Conservation (phyloP, 2,888 invertebrate genomes). For the Drosophila meridiana region DNA sequence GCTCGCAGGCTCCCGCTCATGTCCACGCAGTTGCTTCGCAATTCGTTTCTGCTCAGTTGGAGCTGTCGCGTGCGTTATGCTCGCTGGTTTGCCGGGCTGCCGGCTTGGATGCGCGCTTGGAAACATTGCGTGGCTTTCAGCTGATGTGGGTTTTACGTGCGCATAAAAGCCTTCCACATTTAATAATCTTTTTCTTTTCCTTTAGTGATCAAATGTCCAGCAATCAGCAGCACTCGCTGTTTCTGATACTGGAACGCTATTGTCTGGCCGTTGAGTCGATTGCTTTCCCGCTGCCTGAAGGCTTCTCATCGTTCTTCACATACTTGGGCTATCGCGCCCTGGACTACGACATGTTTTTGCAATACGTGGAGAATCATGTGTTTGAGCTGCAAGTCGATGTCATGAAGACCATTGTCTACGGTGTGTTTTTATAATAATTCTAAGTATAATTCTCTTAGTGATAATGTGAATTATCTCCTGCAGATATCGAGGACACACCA, state of each 20-base stretch:
- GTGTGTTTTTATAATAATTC: slow-evolving; percentile 84
- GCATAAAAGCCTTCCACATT: fast-evolving
- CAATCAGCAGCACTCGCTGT: slow-evolving; percentile 89
- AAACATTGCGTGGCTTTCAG: slow-evolving; percentile 91
- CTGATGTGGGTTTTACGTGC: slow-evolving; percentile 88
- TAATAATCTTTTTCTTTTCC: slow-evolving; percentile 41
- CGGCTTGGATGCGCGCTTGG: slow-evolving; percentile 88
- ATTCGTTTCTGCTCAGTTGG: slow-evolving; percentile 92
- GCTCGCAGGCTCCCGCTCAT: slow-evolving; percentile 88
- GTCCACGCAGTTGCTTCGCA: slow-evolving; percentile 93
- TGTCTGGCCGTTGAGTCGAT: slow-evolving; percentile 91
- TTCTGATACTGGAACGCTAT: slow-evolving; percentile 92
- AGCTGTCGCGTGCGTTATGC: slow-evolving; percentile 91
- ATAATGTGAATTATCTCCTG: not conserved
- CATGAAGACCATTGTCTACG: slow-evolving; percentile 92
- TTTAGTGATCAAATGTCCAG: slow-evolving; percentile 91
- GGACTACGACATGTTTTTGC: slow-evolving; percentile 91
- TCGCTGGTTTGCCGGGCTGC: slow-evolving; percentile 90
- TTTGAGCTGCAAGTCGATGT: slow-evolving; percentile 95
- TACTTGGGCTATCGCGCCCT: slow-evolving; percentile 93
- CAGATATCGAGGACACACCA: slow-evolving; percentile 86
- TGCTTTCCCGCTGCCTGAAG: slow-evolving; percentile 93
- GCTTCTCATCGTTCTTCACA: slow-evolving; percentile 95
- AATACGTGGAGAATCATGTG: slow-evolving; percentile 93
- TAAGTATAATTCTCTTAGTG: not conserved